Conservation (phyloP, 2,113 vertebrate species). For the Scatophagus argus region DNA sequence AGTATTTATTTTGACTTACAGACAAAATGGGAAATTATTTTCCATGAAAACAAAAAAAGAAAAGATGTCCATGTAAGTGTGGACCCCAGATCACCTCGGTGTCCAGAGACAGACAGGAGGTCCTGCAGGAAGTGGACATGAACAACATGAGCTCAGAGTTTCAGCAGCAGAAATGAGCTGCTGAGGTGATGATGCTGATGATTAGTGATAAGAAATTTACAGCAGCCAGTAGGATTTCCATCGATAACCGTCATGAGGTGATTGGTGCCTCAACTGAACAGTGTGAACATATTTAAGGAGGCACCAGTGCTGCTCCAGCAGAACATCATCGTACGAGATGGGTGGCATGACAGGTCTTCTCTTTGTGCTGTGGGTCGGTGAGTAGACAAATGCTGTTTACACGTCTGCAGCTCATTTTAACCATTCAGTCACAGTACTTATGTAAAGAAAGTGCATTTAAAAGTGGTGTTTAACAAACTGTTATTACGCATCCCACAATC, state of each 20-base stretch:
- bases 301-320: neutral
- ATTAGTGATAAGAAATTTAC: neutral
- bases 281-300: neutral
- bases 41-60: too few relatives aligned
- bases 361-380: conserved; percentile 16
- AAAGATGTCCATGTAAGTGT: too few relatives aligned
- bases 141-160: neutral
- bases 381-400: neutral
- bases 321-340: neutral
- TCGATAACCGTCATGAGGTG: neutral
- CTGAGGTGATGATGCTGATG: neutral
- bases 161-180: neutral
- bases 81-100: neutral
- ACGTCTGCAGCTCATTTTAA: neutral
- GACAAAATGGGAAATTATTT: too few relatives aligned
- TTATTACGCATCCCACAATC: too few relatives aligned
- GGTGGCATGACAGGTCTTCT: neutral
- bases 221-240: neutral
- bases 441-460: neutral
- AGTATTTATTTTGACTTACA: too few relatives aligned
- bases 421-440: too few relatives aligned
- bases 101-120: neutral
- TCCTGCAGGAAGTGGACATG: neutral
- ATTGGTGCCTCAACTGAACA: neutral
- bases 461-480: too few relatives aligned